phyloP scores from a whole-genome alignment of 2,888 invertebrate species.

The Andricus quercusramuli region DNA sequence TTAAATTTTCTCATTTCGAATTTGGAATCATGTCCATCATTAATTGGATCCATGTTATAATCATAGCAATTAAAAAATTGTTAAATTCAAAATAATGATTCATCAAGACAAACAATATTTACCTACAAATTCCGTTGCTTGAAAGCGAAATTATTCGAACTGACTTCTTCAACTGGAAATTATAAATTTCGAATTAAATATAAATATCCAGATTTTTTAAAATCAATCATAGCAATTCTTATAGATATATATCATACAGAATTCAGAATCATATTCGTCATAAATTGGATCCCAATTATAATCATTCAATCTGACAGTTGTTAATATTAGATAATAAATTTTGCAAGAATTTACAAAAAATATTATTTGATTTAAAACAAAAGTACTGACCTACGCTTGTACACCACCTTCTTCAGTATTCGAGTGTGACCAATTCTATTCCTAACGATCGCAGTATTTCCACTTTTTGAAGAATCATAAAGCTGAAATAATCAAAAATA shows the following conservation, averaged over 20 bases:
- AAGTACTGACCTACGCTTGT: no score
- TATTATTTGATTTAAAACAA: no score
- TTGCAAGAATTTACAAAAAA: neutral
- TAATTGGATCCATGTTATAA: neutral
- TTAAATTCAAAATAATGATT: neutral
- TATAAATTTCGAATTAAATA: neutral
- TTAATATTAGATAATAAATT: neutral
- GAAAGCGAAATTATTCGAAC: neutral
- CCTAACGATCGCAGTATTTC: no score
- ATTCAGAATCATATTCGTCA: neutral
- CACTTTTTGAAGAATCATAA: no score
- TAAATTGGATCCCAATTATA: conserved; percentile 7
- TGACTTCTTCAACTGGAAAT: neutral
- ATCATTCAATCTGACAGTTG: neutral
- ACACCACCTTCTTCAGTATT: no score
- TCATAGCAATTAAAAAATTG: neutral
- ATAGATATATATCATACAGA: neutral
- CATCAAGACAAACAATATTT: neutral
- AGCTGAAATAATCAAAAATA: no score
- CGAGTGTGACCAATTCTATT: no score
- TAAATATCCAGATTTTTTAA: neutral
- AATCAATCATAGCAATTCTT: neutral
- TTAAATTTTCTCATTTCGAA: neutral
- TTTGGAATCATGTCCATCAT: neutral
- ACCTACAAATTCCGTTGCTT: neutral